Base-by-base conservation (phyloP, 2,113 vertebrate genomes). In the Sorex araneus region DNA sequence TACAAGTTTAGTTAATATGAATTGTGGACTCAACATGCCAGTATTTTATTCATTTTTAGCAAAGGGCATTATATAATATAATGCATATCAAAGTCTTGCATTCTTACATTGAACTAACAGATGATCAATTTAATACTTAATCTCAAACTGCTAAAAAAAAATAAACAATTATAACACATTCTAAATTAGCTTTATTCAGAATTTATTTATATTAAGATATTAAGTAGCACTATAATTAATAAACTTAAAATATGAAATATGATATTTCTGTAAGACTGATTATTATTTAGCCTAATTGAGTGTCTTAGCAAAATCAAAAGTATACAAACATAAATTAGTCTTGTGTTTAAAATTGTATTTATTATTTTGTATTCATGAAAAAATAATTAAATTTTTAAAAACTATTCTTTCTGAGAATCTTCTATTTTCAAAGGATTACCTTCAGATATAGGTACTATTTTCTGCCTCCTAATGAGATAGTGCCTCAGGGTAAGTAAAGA, bases 21-120 rank as follows among this genome's bases (percentile, higher is more conserved):
- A 30, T 45, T 54, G 32, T 81, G n/a, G 71, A 2, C 2, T 34
- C 54, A 47, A 50, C 34, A 45, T 36, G 0, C 47, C 57, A 32
- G 16, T 60, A 34, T 77, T 66, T 87, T 77, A 10, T 18, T 67
- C 25, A 70, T 50, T 91, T 92, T 87, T 69, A 74, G 36, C 16
- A 94, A 9, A 4, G 75, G 13, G 2, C 74, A 1, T 91, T 85
- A 16, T 1, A 45, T 73, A 71, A 71, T 34, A 21, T 54, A 89
- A 40, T 71, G 23, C 92, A 67, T 79, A 78, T 85, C 23, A 90
- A 90, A 82, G 66, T 73, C 18, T 75, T 95, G 8, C 16, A 71
- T 79, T 79, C 80, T 74, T 30, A 27, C 25, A 43, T 90, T 60
- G 0, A 64, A 36, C 67, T 57, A 75, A 63, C 6, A 50, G 74